Percentiles rank a stretch among this genome's conserved stretches.
Conservation (phyloP, 1,140 invertebrate species). For the Megathymus violae region DNA sequence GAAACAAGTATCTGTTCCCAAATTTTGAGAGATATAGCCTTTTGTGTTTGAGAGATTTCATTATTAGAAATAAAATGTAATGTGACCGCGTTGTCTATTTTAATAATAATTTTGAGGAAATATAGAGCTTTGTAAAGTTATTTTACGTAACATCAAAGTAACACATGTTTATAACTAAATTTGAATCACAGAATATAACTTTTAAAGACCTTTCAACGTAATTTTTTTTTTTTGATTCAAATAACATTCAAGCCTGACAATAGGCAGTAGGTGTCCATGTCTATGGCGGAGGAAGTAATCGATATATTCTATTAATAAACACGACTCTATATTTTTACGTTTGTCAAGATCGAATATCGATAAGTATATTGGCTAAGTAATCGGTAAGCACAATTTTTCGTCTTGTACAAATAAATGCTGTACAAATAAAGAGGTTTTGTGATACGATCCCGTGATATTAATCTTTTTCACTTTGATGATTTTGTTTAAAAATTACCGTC, state of each 20-base stretch:
- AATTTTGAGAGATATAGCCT: too few relatives aligned
- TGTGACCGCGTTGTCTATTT: too few relatives aligned
- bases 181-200: not conserved
- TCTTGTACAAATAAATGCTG: slow-evolving; percentile 16
- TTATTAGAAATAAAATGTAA: too few relatives aligned
- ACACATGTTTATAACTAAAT: too few relatives aligned
- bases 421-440: slow-evolving; percentile 6
- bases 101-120: too few relatives aligned
- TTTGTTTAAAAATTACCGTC: not conserved
- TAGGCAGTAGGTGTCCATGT: slow-evolving; percentile 13
- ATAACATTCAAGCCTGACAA: slow-evolving; percentile 13
- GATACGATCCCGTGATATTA: slow-evolving; percentile 3
- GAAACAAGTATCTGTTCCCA: too few relatives aligned
- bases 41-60: too few relatives aligned
- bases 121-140: too few relatives aligned
- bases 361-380: slow-evolving; percentile 45
- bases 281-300: slow-evolving; percentile 42
- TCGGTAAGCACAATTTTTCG: slow-evolving; percentile 41
- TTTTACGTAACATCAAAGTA: too few relatives aligned
- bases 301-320: slow-evolving; percentile 49
- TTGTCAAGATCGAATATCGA: slow-evolving; percentile 49
- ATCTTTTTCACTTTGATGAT: not conserved
- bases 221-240: slow-evolving; percentile 3
- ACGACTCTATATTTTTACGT: slow-evolving; percentile 56
- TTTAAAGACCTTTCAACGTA: not conserved